Conservation (phyloP, 2,888 invertebrate genomes). For the Drosophila cognata region DNA sequence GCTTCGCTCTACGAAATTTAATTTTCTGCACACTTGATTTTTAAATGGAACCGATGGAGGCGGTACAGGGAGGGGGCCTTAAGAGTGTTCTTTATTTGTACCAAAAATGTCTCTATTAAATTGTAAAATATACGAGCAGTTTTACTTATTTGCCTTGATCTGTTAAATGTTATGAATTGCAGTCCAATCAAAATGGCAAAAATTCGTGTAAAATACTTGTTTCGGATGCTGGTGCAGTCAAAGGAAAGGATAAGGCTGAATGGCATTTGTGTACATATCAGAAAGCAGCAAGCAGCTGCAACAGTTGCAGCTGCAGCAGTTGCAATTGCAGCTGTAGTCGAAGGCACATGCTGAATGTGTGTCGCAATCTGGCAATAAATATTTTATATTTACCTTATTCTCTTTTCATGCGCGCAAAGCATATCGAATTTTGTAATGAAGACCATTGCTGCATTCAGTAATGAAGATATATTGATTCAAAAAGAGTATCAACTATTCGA, state of each 20-base stretch:
- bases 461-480: background rate
- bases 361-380: constrained; percentile 74
- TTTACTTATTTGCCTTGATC: constrained; percentile 5
- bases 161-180: constrained; percentile 61
- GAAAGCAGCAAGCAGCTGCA: constrained; percentile 12
- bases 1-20: constrained; percentile 51
- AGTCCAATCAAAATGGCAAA: constrained; percentile 23
- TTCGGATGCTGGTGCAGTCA: constrained; percentile 61
- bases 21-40: constrained; percentile 74
- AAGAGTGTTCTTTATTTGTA: constrained; percentile 70
- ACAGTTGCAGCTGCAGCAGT: constrained; percentile 5
- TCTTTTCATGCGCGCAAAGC: constrained; percentile 6
- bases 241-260: constrained; percentile 66
- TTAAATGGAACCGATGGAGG: constrained; percentile 37
- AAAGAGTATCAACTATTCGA: constrained; percentile 31
- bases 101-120: constrained; percentile 74
- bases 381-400: constrained; percentile 68
- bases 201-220: constrained; percentile 53
- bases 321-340: constrained; percentile 12
- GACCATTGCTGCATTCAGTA: background rate
- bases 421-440: constrained; percentile 9
- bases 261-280: constrained; percentile 49
- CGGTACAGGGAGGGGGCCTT: background rate
- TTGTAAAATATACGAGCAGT: constrained; percentile 45
- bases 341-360: constrained; percentile 50